Evolutionary conservation across 2,888 invertebrate genomes (phyloP).

Genomic region (Cataglyphis altisquamis): DNA sequence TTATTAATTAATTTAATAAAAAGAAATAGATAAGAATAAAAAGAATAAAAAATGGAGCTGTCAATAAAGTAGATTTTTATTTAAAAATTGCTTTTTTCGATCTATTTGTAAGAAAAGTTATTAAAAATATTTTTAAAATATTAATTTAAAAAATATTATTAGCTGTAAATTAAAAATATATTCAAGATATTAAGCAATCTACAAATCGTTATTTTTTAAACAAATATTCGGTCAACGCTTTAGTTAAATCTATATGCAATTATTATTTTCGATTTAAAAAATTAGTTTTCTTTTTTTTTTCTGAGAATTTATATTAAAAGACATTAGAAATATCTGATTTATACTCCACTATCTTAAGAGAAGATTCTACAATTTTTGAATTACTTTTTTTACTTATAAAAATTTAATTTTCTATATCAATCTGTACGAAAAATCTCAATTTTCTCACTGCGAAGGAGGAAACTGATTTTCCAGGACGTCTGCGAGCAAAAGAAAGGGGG

Average conservation of each 20-base stretch:
- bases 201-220: constrained; percentile 40
- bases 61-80: background rate
- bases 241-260: constrained; percentile 10
- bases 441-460: too few relatives aligned
- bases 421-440: too few relatives aligned
- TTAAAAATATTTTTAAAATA: background rate
- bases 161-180: background rate
- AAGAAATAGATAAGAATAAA: too few relatives aligned
- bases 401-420: constrained; percentile 13
- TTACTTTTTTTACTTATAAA: too few relatives aligned
- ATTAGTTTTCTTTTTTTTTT: background rate
- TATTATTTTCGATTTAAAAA: background rate
- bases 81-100: too few relatives aligned
- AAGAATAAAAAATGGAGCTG: too few relatives aligned
- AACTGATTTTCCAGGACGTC: background rate
- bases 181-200: background rate
- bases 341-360: background rate
- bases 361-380: too few relatives aligned
- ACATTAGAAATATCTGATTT: background rate
- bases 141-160: background rate
- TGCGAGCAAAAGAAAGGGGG: constrained; percentile 33
- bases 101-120: background rate
- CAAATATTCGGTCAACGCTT: constrained; percentile 61
- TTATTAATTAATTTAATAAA: background rate
- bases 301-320: background rate